Conservation (phyloP, 2,797 vertebrate genomes). For the Tragelaphus eurycerus region DNA sequence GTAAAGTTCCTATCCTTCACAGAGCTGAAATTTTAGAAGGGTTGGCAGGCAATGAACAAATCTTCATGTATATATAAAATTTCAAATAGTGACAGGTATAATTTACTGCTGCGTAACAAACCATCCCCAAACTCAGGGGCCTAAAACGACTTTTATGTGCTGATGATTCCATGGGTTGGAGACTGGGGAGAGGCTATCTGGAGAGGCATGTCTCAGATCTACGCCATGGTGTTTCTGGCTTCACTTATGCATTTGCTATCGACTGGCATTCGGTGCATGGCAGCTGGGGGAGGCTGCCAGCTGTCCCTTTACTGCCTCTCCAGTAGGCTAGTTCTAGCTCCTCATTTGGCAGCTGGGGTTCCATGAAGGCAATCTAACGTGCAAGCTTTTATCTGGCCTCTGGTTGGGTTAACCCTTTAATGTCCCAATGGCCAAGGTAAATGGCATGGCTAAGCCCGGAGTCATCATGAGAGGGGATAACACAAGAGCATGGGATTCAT, state of each 20-base stretch:
- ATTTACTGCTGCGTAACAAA: neutral
- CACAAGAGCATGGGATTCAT: neutral
- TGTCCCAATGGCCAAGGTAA: neutral
- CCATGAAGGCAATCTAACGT: neutral
- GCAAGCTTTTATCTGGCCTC: neutral
- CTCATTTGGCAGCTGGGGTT: neutral
- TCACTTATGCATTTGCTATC: neutral
- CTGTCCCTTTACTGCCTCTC: neutral
- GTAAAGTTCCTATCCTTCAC: neutral
- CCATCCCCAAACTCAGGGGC: neutral
- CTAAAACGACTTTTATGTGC: neutral
- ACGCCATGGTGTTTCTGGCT: fast-evolving
- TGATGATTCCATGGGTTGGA: neutral
- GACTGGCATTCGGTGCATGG: neutral
- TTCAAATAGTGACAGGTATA: neutral
- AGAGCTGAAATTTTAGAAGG: neutral
- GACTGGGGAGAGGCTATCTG: neutral
- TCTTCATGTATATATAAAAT: neutral
- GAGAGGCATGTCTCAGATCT: neutral
- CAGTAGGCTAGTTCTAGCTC: neutral
- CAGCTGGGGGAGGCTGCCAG: too few relatives aligned
- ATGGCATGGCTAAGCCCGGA: neutral
- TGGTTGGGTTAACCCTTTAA: neutral
- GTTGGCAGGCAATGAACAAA: neutral
- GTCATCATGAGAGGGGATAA: neutral